Evolutionary conservation across 2,888 invertebrate genomes (phyloP), one percentile per base, ranked within the genome.

Genomic region (Acrocera orbiculus): DNA sequence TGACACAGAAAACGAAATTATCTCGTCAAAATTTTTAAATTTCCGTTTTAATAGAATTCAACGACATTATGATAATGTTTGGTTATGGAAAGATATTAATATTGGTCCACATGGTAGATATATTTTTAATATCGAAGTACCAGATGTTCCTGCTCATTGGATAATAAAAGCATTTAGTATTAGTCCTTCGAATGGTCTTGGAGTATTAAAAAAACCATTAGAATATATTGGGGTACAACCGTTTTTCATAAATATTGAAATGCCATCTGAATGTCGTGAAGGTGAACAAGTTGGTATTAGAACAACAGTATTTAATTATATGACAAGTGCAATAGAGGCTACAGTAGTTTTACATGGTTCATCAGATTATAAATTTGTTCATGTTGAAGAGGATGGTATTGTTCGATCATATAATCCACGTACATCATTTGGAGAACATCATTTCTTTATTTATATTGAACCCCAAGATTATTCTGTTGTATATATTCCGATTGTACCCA

Each of bases 61-160:
- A 52, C 69, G 92, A 0, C 83, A 89, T 53, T 93, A 90, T 59
- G 87, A 90, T 49, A 89, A 90, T 58, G 81, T 83, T 36, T 95
- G 93, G 93, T 62, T 92, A 34, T 95, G 93, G 93, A 75, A 77
- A 40, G 92, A 92, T 61, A 75, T 86, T 32, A 89, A 89, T 58
- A 86, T 90, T 50, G 89, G 83, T 0, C 86, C 89, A 14, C 86
- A 87, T 58, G 89, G 89, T 1, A 73, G 89, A 5, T 80, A 69
- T 51, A 83, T 89, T 37, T 87, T 89, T 61, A 82, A 79, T 36
- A 64, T 81, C 27, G 78, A 80, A 24, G 86, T 87, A n/a, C 86
- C 87, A 1, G 67, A 76, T 36, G 61, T 73, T 34, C 89, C 89
- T 0, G 86, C 80, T 1, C 78, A 81, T 47, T 95, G 93, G 93